These are phyloP conservation scores for Rhingia rostrata DNA, from an alignment of 2,888 invertebrate genomes.

Conservation along the genomic window DNA sequence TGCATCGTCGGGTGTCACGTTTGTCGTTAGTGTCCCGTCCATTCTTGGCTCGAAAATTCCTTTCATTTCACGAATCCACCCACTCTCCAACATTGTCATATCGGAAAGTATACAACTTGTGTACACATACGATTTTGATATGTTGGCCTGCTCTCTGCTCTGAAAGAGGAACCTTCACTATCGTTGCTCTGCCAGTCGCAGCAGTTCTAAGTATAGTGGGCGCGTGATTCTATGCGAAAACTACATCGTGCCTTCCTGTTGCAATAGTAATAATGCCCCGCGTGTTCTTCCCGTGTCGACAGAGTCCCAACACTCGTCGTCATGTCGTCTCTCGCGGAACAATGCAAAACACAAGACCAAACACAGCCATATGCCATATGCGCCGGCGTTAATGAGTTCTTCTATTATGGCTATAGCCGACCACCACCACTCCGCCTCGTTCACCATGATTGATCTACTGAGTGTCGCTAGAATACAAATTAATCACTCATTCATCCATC, in stretches of 20 bases:
- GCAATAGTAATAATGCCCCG: conserved; percentile 51
- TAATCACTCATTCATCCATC: conserved; percentile 64
- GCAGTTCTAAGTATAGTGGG: conserved; percentile 59
- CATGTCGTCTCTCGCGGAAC: conserved; percentile 25
- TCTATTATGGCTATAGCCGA: conserved; percentile 37
- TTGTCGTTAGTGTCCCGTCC: conserved; percentile 22
- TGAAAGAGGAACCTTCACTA: conserved; percentile 46
- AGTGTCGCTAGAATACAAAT: conserved; percentile 71
- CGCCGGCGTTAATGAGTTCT: conserved; percentile 76
- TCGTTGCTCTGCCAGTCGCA: conserved; percentile 28
- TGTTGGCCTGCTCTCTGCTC: conserved; percentile 30
- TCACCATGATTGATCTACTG: conserved; percentile 52
- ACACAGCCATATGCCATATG: conserved; percentile 63
- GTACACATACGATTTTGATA: conserved; percentile 4
- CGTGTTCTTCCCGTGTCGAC: neutral
- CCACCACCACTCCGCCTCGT: conserved; percentile 11
- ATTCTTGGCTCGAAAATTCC: conserved; percentile 55
- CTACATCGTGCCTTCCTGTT: conserved; percentile 72
- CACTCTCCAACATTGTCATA: conserved; percentile 53
- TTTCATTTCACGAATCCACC: conserved; percentile 50
- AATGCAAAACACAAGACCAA: conserved; percentile 53
- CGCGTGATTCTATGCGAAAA: conserved; percentile 72
- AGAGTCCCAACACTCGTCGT: neutral
- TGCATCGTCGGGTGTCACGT: conserved; percentile 64
- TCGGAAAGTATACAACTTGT: conserved; percentile 27